phyloP scores from a whole-genome alignment of 2,888 invertebrate species.

The Barypeithes pellucidus region DNA sequence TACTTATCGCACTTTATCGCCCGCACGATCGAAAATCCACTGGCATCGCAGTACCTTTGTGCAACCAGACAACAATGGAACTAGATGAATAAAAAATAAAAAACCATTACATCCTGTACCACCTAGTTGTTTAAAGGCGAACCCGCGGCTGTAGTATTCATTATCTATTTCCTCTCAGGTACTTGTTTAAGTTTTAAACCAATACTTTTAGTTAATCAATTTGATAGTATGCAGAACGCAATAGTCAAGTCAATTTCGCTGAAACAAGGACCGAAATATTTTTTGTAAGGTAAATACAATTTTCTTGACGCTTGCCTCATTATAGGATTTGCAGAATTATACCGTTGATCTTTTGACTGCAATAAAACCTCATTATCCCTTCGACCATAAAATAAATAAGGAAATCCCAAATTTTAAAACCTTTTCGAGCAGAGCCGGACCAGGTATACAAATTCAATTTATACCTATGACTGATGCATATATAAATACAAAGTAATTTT shows the following conservation, averaged over 20 bases:
- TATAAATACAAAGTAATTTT: too few species aligned
- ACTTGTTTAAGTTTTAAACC: conserved; percentile 1
- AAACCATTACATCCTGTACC: conserved; percentile 45
- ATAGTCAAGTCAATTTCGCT: not conserved
- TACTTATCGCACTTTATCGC: conserved; percentile 30
- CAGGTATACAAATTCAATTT: too few species aligned
- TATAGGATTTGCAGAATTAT: too few species aligned
- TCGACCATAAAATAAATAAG: too few species aligned
- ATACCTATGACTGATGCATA: too few species aligned
- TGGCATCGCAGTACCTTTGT: conserved; percentile 32
- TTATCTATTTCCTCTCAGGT: conserved; percentile 12
- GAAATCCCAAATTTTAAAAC: too few species aligned
- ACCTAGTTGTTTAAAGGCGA: conserved; percentile 32
- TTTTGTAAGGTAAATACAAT: not conserved
- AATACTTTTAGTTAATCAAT: not conserved
- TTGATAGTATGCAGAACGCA: too few species aligned
- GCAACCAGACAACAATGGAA: conserved; percentile 46
- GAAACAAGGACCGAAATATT: not conserved
- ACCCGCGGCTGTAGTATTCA: conserved; percentile 15
- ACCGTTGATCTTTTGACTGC: too few species aligned
- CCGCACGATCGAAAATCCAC: conserved; percentile 29
- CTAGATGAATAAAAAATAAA: conserved; percentile 43
- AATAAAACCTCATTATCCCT: too few species aligned
- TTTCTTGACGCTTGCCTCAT: too few species aligned
- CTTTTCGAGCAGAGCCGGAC: too few species aligned